A percentile compares a stretch with the other conserved stretches of the same genome.
Conservation (phyloP, 2,797 vertebrate species). For the Pangasius mekongensis region DNA sequence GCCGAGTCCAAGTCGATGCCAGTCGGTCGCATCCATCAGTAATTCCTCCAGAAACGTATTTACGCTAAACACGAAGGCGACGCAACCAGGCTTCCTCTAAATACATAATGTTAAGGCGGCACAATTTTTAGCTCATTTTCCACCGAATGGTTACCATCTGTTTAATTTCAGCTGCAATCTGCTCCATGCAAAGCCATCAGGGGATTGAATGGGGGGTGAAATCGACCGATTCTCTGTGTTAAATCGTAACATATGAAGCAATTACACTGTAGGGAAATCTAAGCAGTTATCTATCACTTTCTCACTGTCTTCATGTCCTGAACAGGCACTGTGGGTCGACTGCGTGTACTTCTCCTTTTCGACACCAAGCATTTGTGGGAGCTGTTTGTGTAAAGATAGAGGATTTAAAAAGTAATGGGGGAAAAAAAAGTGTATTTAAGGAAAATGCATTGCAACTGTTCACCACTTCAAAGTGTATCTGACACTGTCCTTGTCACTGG, state of each 20-base stretch:
- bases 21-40: conserved; percentile 59
- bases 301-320: conserved; percentile 36
- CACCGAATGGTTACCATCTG: conserved; percentile 78
- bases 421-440: not conserved
- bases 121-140: conserved; percentile 74
- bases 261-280: conserved; percentile 65
- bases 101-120: conserved; percentile 65
- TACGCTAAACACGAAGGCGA: conserved; percentile 67
- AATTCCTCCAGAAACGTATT: conserved; percentile 69
- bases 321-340: conserved; percentile 16
- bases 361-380: not conserved
- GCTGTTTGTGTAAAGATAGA: not conserved
- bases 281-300: conserved; percentile 38
- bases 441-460: not conserved
- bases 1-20: conserved; percentile 59
- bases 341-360: not conserved
- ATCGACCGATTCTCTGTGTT: conserved; percentile 65
- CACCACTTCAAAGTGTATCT: not conserved
- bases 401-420: not conserved
- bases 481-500: not conserved
- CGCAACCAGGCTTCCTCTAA: conserved; percentile 67
- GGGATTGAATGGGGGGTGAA: conserved; percentile 73
- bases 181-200: conserved; percentile 69
- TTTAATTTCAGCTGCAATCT: conserved; percentile 81
- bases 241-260: conserved; percentile 71